Evolutionary conservation across 2,888 invertebrate species (phyloP).

Genomic region (Macrosiphum euphorbiae): DNA sequence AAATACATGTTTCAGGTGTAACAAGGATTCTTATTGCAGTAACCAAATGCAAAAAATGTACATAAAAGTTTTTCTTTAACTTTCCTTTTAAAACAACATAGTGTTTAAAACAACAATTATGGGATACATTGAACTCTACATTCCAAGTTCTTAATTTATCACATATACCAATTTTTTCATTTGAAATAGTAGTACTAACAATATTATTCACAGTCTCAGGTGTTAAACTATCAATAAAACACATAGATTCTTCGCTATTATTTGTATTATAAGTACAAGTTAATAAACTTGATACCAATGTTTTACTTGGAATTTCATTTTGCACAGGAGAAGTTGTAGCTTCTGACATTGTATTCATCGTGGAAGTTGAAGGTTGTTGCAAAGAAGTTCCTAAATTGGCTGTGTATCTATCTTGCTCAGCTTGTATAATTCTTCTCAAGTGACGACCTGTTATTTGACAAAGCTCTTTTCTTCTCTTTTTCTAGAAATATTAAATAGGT

Average conservation of each 20-base stretch:
- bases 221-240: not conserved
- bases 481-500: not conserved
- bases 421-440: conserved; percentile 16
- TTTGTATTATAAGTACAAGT: not conserved
- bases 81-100: conserved; percentile 21
- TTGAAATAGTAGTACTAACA: not conserved
- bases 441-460: conserved; percentile 20
- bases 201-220: not conserved
- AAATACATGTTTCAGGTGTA: not conserved
- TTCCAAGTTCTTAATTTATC: conserved; percentile 14
- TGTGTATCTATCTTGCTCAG: not conserved
- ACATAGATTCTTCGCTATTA: not conserved
- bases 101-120: too few relatives aligned
- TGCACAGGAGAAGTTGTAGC: not conserved
- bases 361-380: not conserved
- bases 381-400: not conserved
- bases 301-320: conserved; percentile 5
- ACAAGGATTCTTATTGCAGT: not conserved
- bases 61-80: not conserved
- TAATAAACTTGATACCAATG: not conserved
- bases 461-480: conserved; percentile 16
- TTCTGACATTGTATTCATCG: not conserved
- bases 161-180: not conserved
- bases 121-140: conserved; percentile 3
- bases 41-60: conserved; percentile 19